Evolutionary conservation across 2,797 vertebrate genomes (phyloP).

Genomic region (Rhinogobio ventralis): DNA sequence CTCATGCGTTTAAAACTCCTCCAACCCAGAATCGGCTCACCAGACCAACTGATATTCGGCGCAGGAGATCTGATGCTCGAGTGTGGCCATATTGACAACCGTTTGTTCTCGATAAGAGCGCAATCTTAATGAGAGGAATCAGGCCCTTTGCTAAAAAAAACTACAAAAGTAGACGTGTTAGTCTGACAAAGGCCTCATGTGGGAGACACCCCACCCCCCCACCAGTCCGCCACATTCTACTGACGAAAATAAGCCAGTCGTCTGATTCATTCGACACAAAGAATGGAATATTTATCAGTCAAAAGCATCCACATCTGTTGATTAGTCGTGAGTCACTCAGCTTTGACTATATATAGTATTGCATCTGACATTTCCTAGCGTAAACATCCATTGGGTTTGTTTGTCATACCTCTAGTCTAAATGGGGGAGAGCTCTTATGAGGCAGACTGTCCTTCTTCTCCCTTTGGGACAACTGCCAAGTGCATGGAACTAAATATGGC

Average conservation of each 20-base stretch:
- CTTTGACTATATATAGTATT: conserved; percentile 62
- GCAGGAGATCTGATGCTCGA: conserved; percentile 28
- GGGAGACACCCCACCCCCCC: conserved; percentile 2
- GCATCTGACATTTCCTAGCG: conserved; percentile 45
- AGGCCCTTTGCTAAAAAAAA: conserved; percentile 30
- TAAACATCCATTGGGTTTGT: conserved; percentile 59
- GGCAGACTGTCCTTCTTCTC: conserved; percentile 50
- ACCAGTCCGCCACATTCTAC: conserved; percentile 6
- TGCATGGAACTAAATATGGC: conserved; percentile 52
- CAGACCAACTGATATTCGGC: conserved; percentile 31
- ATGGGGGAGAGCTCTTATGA: conserved; percentile 53
- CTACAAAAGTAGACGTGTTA: conserved; percentile 19
- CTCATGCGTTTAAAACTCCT: conserved; percentile 45
- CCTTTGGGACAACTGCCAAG: conserved; percentile 56
- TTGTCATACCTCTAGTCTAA: conserved; percentile 60
- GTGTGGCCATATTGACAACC: conserved; percentile 41
- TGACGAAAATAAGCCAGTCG: conserved; percentile 40
- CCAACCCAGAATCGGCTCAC: conserved; percentile 35
- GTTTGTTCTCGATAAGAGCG: conserved; percentile 46
- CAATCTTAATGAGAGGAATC: conserved; percentile 42
- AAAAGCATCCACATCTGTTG: conserved; percentile 56
- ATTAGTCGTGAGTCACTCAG: conserved; percentile 53
- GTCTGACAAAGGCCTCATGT: conserved; percentile 30
- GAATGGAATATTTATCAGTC: conserved; percentile 51
- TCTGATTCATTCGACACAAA: conserved; percentile 53